phyloP scores from a whole-genome alignment of 2,888 invertebrate genomes.

The Stenoptilia bipunctidactyla region DNA sequence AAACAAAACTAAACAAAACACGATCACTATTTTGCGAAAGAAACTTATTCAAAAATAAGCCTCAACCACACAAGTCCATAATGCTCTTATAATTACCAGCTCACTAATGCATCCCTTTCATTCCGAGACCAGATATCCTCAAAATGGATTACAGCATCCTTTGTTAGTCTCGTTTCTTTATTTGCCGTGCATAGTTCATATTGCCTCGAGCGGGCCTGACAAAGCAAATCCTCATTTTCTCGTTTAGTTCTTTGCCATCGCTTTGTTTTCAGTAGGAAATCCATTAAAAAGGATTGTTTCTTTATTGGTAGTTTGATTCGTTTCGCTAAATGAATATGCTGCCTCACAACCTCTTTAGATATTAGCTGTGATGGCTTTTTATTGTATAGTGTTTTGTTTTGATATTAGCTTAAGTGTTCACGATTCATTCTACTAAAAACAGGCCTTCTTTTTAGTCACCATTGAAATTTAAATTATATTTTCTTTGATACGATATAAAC shows the following conservation, averaged over 20 bases:
- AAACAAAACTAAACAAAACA: neutral
- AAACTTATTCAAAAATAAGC: neutral
- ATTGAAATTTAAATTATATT: no score
- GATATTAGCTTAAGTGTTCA: no score
- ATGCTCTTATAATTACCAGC: neutral
- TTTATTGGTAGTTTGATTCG: no score
- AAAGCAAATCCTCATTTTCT: slow-evolving; percentile 58
- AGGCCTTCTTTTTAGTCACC: no score
- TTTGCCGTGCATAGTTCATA: slow-evolving; percentile 1
- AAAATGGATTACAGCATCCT: neutral
- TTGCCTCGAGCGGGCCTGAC: slow-evolving; percentile 22
- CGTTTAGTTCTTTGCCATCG: slow-evolving; percentile 45
- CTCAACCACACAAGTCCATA: neutral
- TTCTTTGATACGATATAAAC: no score
- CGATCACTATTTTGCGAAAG: neutral
- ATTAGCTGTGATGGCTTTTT: no score
- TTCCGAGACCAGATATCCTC: neutral
- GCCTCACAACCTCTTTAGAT: no score
- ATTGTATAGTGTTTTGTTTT: no score
- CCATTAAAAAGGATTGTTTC: slow-evolving; percentile 23
- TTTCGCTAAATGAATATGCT: no score
- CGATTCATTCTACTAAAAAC: no score
- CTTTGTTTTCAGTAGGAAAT: slow-evolving; percentile 35
- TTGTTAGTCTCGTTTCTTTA: slow-evolving; percentile 1
- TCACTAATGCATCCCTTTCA: neutral